Evolutionary conservation across 2,888 invertebrate species (phyloP), one percentile per base, ranked within the genome.

Genomic region (Caenorhabditis parvicauda): DNA sequence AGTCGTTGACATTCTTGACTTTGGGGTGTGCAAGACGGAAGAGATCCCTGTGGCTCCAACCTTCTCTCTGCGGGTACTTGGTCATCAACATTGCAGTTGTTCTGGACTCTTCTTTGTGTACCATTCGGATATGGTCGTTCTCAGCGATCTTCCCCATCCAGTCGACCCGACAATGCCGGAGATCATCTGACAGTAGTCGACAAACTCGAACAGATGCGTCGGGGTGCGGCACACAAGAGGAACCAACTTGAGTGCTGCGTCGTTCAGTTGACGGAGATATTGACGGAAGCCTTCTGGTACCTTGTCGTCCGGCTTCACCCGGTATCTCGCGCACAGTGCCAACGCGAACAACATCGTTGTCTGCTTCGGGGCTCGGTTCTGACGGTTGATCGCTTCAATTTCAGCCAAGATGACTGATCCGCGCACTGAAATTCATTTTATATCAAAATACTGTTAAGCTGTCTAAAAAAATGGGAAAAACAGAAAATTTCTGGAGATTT

Each of bases 21-120:
- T n/a, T 24, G 3, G 60, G 60, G 64, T 82, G 82, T 29, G 76
- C 64, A 37, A 82, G 72, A 28, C 83, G 77, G 85, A 87, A 82
- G n/a, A 90, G 83, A 70, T 88, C 89, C 73, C 87, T 87, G 79
- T 90, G 90, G 0, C 86, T 86, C 84, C 89, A 88, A 3, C 88
- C 88, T 72, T 88, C 86, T 64, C 87, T 85, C 7, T 87, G 86
- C 48, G 86, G 86, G 52, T 86, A 86, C 76, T 86, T 85, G 3
- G 87, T 87, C 21, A 89, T 84, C 66, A 87, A 87, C 70, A 86
- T 84, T 0, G 87, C 87, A 90, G 83, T 48, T 87, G 86, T 79
- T 85, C 80, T 0, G 88, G 86, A 14, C 86, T 84, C 79, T 87
- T 87, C 2, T 82, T 83, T 21, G 82, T 60, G 45, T 77, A 77